Percentiles rank a stretch among this genome's conserved stretches.
Evolutionary conservation across 2,113 vertebrate species (phyloP).

Genomic region (Corythornis madagascariensis): DNA sequence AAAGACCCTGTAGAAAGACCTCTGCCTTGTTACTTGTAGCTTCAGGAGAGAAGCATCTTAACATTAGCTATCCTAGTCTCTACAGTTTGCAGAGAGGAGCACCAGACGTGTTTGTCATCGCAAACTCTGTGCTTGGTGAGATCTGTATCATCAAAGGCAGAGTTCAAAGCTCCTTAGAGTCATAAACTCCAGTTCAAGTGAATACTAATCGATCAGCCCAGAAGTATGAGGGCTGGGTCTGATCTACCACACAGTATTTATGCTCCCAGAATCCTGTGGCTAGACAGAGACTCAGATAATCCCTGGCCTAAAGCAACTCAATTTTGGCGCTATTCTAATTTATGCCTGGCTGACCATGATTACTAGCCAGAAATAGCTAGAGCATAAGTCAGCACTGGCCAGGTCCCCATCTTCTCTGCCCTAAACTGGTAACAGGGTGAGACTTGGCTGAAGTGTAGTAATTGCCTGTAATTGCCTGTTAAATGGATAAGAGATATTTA

Average conservation of each 20-base stretch:
- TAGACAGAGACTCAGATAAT: constrained; percentile 29
- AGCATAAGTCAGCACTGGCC: constrained; percentile 12
- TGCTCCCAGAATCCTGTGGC: not conserved
- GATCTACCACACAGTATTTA: not conserved
- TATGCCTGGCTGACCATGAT: not conserved
- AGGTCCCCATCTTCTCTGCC: not conserved
- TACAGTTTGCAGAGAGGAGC: not conserved
- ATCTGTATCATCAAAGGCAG: constrained; percentile 31
- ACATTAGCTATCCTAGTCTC: not conserved
- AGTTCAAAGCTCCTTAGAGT: constrained; percentile 18
- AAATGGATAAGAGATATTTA: constrained; percentile 25
- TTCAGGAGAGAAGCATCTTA: not conserved
- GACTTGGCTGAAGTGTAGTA: not conserved
- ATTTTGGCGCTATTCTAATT: not conserved
- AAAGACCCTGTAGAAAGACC: not conserved
- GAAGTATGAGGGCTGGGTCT: not conserved
- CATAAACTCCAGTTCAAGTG: not conserved
- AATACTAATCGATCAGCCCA: not conserved
- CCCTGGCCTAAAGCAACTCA: not conserved
- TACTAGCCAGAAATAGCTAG: constrained; percentile 19
- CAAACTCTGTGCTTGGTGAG: not conserved
- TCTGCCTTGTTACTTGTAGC: not conserved
- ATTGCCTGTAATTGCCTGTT: not conserved
- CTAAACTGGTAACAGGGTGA: not conserved
- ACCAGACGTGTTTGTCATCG: not conserved